phyloP scores from a whole-genome alignment of 2,113 vertebrate species.

The Gadus chalcogrammus region DNA sequence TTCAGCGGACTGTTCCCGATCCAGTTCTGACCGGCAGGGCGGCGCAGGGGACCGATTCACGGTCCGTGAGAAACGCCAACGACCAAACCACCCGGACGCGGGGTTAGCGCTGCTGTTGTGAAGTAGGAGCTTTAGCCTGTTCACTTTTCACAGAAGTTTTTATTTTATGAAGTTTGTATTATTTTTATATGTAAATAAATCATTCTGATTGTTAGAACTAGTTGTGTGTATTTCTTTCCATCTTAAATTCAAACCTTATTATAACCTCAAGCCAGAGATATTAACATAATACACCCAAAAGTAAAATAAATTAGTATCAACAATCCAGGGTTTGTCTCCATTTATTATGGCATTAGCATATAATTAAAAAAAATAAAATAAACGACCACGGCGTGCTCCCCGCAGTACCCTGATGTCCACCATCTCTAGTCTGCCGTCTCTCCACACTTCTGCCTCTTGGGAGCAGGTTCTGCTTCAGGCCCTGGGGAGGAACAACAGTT shows the following conservation, averaged over 20 bases:
- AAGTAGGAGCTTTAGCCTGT: not conserved
- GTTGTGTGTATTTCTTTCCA: slow-evolving; percentile 1
- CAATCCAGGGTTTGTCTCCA: not conserved
- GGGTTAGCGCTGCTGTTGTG: not conserved
- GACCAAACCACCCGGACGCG: not conserved
- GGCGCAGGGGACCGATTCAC: not conserved
- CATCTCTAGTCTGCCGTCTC: slow-evolving; percentile 35
- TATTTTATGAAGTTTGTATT: slow-evolving; percentile 24
- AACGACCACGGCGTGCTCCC: not conserved
- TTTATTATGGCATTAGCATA: slow-evolving; percentile 3
- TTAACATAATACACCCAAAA: not conserved
- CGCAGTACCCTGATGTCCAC: not conserved
- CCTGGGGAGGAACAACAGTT: slow-evolving; percentile 52
- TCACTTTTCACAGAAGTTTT: slow-evolving; percentile 11
- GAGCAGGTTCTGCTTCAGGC: slow-evolving; percentile 70
- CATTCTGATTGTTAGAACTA: not conserved
- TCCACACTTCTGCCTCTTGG: slow-evolving; percentile 79
- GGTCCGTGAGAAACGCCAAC: slow-evolving; percentile 13
- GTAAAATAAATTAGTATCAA: not conserved
- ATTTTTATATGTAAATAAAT: slow-evolving; percentile 54
- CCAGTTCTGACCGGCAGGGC: slow-evolving; percentile 26
- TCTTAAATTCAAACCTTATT: slow-evolving; percentile 42
- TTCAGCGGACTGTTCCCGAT: slow-evolving; percentile 87
- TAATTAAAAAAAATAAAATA: not conserved
- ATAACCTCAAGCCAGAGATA: no score